Evolutionary conservation across 2,797 vertebrate species (phyloP).

Genomic region (Hippoglossus hippoglossus): DNA sequence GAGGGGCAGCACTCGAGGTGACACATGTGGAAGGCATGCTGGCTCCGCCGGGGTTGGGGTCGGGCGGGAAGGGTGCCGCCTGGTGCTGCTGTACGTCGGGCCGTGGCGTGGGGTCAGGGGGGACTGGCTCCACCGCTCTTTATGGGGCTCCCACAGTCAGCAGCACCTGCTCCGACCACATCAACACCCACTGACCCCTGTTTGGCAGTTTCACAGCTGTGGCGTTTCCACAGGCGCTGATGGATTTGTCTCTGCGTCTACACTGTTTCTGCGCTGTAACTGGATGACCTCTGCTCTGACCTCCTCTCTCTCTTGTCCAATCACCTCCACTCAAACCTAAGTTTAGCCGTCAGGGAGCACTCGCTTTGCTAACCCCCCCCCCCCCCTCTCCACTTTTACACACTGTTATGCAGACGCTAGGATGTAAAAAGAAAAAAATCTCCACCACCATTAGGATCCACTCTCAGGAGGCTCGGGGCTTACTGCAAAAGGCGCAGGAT

Average conservation of each 20-base stretch:
- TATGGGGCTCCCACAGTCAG: conserved; percentile 74
- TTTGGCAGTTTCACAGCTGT: conserved; percentile 80
- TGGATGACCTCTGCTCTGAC: conserved; percentile 58
- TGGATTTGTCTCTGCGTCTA: conserved; percentile 66
- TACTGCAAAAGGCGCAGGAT: conserved; percentile 57
- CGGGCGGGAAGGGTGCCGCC: conserved; percentile 54
- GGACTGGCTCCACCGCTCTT: conserved; percentile 75
- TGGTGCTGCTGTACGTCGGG: conserved; percentile 56
- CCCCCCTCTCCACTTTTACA: conserved; percentile 21
- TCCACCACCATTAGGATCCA: conserved; percentile 26
- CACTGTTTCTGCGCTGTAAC: conserved; percentile 54
- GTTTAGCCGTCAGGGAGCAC: conserved; percentile 37
- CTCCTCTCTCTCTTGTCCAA: conserved; percentile 35
- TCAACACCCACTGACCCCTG: conserved; percentile 80
- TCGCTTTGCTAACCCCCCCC: conserved; percentile 28
- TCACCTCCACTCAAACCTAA: conserved; percentile 40
- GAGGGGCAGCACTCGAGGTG: conserved; percentile 49
- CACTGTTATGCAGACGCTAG: conserved; percentile 16
- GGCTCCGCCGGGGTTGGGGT: conserved; percentile 65
- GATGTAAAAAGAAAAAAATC: conserved; percentile 28
- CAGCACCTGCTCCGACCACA: conserved; percentile 81
- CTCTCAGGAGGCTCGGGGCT: conserved; percentile 40
- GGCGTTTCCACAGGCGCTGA: conserved; percentile 68
- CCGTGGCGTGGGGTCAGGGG: conserved; percentile 57
- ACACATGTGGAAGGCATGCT: conserved; percentile 80